phyloP scores from a whole-genome alignment of 2,113 vertebrate genomes.

The Peromyscus leucopus region DNA sequence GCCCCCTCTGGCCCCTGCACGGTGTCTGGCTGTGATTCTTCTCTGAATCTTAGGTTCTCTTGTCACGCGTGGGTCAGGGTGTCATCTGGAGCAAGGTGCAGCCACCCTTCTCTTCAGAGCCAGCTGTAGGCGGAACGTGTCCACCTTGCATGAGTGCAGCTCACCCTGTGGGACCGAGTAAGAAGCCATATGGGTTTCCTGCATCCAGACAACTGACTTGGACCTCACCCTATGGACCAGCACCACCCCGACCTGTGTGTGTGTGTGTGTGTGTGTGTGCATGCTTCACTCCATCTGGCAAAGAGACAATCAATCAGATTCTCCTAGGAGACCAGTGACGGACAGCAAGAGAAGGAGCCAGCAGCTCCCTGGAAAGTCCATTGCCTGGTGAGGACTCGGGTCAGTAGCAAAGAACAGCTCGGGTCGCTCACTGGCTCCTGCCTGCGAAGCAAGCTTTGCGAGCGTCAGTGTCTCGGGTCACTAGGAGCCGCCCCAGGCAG shows the following conservation, averaged over 20 bases:
- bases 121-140: background rate
- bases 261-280: background rate
- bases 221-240: background rate
- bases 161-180: background rate
- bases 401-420: background rate
- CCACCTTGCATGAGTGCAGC: background rate
- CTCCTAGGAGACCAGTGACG: background rate
- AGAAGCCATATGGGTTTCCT: background rate
- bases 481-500: background rate
- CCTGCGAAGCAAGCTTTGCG: background rate
- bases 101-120: background rate
- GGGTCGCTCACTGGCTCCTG: background rate
- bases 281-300: background rate
- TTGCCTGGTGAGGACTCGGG: background rate
- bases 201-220: background rate
- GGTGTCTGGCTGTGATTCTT: background rate
- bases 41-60: background rate
- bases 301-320: background rate
- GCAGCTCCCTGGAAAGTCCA: background rate
- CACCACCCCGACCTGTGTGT: background rate
- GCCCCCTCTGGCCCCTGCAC: background rate
- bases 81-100: too few relatives aligned
- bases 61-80: background rate
- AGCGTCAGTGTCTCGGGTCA: background rate
- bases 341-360: background rate